These are phyloP conservation scores for Phyllostomus hastatus DNA, from an alignment of 2,113 vertebrate genomes.

Conservation along the genomic window DNA sequence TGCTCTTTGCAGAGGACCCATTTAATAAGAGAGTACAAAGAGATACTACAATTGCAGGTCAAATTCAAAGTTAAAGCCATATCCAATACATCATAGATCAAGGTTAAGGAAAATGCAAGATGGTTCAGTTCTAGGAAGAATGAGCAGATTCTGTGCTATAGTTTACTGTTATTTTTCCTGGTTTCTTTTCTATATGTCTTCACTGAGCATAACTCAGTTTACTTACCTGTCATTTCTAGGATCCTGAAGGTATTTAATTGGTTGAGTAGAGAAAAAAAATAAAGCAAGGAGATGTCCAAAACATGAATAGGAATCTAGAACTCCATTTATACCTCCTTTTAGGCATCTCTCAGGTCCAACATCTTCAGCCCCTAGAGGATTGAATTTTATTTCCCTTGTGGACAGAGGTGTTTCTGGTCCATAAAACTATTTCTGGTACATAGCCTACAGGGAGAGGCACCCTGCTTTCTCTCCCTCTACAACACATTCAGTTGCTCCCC, in stretches of 20 bases:
- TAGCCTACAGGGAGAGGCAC: background rate
- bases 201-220: background rate
- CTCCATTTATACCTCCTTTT: background rate
- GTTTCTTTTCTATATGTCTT: background rate
- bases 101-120: background rate
- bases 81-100: background rate
- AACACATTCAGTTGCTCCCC: background rate
- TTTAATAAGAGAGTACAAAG: background rate
- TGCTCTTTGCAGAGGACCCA: background rate
- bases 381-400: background rate
- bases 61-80: background rate
- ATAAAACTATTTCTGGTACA: background rate
- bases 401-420: background rate
- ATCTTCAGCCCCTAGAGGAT: background rate
- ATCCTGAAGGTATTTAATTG: background rate
- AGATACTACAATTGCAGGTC: background rate
- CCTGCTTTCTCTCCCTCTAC: background rate
- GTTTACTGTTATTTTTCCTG: background rate
- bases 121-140: background rate
- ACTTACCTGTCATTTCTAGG: constrained; percentile 34
- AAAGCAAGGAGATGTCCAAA: background rate
- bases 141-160: background rate
- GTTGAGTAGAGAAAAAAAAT: background rate
- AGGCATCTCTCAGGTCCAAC: background rate
- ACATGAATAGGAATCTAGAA: background rate